Conservation (phyloP, 2,888 invertebrate species). For the Leptogaster cylindrica region DNA sequence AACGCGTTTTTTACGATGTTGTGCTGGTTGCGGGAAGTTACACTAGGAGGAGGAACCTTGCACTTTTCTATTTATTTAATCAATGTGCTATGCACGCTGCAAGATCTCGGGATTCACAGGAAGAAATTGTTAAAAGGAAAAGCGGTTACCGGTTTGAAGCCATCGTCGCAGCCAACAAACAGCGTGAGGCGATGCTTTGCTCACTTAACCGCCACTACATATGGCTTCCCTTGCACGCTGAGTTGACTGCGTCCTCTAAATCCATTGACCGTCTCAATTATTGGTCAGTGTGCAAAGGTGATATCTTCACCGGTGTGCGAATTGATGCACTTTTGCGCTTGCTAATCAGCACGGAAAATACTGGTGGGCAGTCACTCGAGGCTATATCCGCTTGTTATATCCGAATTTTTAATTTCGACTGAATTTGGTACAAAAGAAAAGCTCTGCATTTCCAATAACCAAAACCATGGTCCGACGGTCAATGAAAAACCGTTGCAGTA, state of each 20-base stretch:
- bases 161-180: not conserved
- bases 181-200: not conserved
- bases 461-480: too few species aligned
- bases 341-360: too few species aligned
- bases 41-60: not conserved
- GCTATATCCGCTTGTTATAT: too few species aligned
- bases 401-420: too few species aligned
- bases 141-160: not conserved
- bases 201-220: not conserved
- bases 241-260: conserved; percentile 8
- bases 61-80: conserved; percentile 24
- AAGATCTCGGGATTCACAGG: not conserved
- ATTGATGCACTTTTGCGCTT: not conserved
- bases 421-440: too few species aligned
- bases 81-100: conserved; percentile 12
- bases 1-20: conserved; percentile 17
- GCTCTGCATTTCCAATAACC: too few species aligned
- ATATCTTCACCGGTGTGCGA: not conserved
- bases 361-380: too few species aligned
- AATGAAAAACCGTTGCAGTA: too few species aligned
- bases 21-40: not conserved
- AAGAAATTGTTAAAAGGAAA: conserved; percentile 11
- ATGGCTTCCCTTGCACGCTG: conserved; percentile 4
- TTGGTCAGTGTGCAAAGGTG: conserved; percentile 29
- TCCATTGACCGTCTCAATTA: conserved; percentile 26